These are phyloP conservation scores for Amia ocellicauda DNA, from an alignment of 2,113 vertebrate species.

Conservation along the genomic window DNA sequence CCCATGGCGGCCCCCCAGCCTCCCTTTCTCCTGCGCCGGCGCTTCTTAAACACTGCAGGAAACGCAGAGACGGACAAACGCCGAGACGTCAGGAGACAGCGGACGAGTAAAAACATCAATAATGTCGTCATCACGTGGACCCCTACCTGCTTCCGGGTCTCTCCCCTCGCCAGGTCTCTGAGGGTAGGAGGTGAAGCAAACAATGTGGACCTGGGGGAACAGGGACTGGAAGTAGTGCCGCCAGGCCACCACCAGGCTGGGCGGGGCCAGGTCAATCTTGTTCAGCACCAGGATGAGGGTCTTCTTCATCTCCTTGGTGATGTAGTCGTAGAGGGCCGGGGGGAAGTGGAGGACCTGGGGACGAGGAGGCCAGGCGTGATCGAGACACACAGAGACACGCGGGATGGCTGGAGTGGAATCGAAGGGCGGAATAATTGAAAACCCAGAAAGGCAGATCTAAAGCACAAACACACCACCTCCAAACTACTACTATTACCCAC, in stretches of 20 bases:
- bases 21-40: constrained; percentile 66
- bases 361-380: neutral
- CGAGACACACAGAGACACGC: neutral
- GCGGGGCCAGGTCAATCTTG: constrained; percentile 80
- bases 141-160: neutral
- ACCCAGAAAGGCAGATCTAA: no score
- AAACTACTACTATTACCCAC: no score
- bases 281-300: constrained; percentile 82
- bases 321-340: constrained; percentile 76
- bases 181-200: constrained; percentile 84
- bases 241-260: constrained; percentile 81
- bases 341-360: constrained; percentile 82
- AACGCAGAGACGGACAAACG: no score
- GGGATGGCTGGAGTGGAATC: neutral
- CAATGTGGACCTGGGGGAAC: constrained; percentile 74
- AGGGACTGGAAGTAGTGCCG: constrained; percentile 80
- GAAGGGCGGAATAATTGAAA: no score
- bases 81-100: no score
- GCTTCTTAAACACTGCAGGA: constrained; percentile 77
- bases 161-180: constrained; percentile 51
- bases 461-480: no score
- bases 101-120: no score
- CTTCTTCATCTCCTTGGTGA: constrained; percentile 75
- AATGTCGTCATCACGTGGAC: fast-evolving
- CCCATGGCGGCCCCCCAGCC: constrained; percentile 75